Evolutionary conservation across 2,797 vertebrate species (phyloP).

Genomic region (Molossus molossus): DNA sequence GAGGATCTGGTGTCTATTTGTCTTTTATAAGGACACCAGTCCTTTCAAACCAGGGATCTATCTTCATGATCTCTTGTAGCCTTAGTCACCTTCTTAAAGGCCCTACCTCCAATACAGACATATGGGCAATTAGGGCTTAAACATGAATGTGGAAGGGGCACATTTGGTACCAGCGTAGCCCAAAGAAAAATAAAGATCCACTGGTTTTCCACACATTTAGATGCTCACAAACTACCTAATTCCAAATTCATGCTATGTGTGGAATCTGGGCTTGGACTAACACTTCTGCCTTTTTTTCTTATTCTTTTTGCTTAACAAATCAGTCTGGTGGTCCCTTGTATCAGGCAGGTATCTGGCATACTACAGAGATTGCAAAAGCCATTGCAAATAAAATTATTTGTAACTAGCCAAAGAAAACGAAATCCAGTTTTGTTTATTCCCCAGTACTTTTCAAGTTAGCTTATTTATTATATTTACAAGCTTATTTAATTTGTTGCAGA

Average conservation of each 20-base stretch:
- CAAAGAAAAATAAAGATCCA: background rate
- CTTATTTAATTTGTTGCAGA: conserved; percentile 77
- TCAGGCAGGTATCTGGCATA: conserved; percentile 86
- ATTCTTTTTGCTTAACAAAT: conserved; percentile 64
- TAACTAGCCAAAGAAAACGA: conserved; percentile 90
- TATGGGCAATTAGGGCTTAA: background rate
- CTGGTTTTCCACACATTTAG: background rate
- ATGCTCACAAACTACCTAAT: background rate
- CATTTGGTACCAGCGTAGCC: background rate
- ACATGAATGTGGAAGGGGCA: background rate
- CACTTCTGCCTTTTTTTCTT: background rate
- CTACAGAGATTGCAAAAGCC: conserved; percentile 87
- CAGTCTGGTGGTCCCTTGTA: conserved; percentile 83
- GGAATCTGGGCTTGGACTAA: background rate
- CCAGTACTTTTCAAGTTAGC: conserved; percentile 63
- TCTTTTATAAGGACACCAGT: background rate
- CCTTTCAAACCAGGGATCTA: background rate
- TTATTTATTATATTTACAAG: conserved; percentile 68
- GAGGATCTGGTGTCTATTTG: background rate
- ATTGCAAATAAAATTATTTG: conserved; percentile 92
- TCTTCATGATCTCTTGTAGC: background rate
- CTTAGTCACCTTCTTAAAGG: background rate
- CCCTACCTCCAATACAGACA: background rate
- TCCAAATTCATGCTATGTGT: background rate
- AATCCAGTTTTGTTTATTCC: conserved; percentile 88